A percentile compares a stretch with the other conserved stretches of the same genome.
Evolutionary conservation across 2,888 invertebrate species (phyloP).

Genomic region (Drosophila tanythrix): DNA sequence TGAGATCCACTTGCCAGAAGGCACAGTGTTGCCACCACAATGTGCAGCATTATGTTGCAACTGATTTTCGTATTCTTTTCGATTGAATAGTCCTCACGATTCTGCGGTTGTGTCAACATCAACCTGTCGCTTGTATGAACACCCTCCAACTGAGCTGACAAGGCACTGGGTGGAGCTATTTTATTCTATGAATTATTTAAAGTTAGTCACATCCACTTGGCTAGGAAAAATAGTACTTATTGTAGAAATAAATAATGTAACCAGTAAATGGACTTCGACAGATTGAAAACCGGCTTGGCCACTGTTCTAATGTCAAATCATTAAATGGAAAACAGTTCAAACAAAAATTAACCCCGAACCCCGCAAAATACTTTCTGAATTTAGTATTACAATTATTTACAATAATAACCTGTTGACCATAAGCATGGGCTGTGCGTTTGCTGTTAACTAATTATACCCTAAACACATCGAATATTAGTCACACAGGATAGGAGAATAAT

Average conservation of each 20-base stretch:
- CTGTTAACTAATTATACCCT: slow-evolving; percentile 24
- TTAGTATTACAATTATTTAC: slow-evolving; percentile 57
- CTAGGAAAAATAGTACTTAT: slow-evolving; percentile 34
- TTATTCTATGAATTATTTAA: slow-evolving; percentile 52
- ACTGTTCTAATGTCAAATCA: slow-evolving; percentile 59
- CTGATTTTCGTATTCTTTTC: slow-evolving; percentile 2
- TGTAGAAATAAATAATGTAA: slow-evolving; percentile 40
- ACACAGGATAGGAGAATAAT: too few relatives aligned
- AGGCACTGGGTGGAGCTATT: slow-evolving; percentile 45
- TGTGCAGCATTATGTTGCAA: slow-evolving; percentile 38
- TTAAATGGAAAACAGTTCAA: slow-evolving; percentile 47
- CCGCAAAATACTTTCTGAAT: slow-evolving; percentile 4
- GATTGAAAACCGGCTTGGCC: slow-evolving; percentile 65
- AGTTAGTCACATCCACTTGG: slow-evolving; percentile 36
- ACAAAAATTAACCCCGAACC: neutral
- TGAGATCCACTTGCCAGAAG: slow-evolving; percentile 41
- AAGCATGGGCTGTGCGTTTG: slow-evolving; percentile 1
- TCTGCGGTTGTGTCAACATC: neutral
- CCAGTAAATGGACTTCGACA: slow-evolving; percentile 51
- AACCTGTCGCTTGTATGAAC: slow-evolving; percentile 40
- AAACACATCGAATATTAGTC: neutral
- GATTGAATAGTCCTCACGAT: slow-evolving; percentile 14
- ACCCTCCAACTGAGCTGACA: slow-evolving; percentile 52
- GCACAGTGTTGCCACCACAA: slow-evolving; percentile 40
- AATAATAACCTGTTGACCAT: slow-evolving; percentile 38